Base-by-base conservation (phyloP, 1,140 invertebrate species). In the Monomorium pharaonis region DNA sequence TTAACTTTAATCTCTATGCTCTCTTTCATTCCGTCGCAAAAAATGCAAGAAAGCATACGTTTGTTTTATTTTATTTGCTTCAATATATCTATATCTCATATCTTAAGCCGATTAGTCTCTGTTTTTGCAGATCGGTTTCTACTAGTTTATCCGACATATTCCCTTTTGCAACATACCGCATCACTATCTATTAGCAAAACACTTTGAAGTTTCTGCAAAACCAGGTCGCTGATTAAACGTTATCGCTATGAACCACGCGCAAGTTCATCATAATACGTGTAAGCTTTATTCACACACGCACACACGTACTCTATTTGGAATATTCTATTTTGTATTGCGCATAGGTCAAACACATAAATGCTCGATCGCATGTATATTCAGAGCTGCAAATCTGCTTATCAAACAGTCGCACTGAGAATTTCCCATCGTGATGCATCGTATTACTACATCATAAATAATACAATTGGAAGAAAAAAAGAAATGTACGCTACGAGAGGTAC, bases 351-450 rank as follows among this genome's bases (percentile, higher is more conserved):
- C 49, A 70, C 63, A 56, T 70, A 70, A 81, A 58, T 42, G 37
- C 49, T 56, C 37, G 65, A 81, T 81, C 37, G 51, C 65, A 27
- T 27, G 49, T 49, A 56, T 70, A 56, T 70, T 70, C 51, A 24
- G 37, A 56, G 12, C 49, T 70, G 37, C 37, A 83, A 83, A 58
- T 83, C 67, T 83, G 63, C 65, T 83, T 83, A 83, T 83, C 65
- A 56, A 47, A 56, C 30, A 60, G 56, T 47, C 78, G 65, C 67
- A 72, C 30, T 18, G 78, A 83, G 51, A 72, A 83, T 83, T 83
- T 83, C 67, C 51, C 42, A 72, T 44, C 24, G 69, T 10, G 42
- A 51, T 58, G 18, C 51, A 44, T 14, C 47, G 7, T 33, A 70
- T 6, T 58, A 37, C n/a, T 47, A 37, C 27, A 10, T 83, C n/a